Conservation (phyloP, 2,113 vertebrate genomes). For the Cervus canadensis region DNA sequence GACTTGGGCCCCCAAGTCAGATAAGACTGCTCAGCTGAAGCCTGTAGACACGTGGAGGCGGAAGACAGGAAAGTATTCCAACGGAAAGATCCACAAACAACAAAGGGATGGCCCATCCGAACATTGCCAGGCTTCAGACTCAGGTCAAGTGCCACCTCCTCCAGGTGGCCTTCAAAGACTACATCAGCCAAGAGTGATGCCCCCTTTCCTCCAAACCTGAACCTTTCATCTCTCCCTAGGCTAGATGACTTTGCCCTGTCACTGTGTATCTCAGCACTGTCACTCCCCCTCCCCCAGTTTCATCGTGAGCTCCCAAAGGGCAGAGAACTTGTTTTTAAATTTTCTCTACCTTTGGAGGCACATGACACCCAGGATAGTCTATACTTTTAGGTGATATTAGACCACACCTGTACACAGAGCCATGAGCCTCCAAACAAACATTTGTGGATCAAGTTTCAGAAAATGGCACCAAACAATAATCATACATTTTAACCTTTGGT, state of each 20-base stretch:
- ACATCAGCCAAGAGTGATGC: not conserved
- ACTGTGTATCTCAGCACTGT: not conserved
- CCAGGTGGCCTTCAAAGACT: not conserved
- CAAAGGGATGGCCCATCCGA: not conserved
- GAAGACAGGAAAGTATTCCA: not conserved
- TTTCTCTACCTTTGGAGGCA: not conserved
- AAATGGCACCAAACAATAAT: not conserved
- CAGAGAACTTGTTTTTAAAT: not conserved
- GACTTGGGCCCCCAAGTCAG: not conserved
- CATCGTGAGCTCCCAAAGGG: not conserved
- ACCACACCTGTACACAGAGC: not conserved
- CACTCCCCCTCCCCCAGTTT: not conserved
- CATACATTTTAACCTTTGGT: not conserved
- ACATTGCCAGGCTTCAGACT: not conserved
- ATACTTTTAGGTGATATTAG: not conserved
- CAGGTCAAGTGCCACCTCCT: not conserved
- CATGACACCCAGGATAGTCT: not conserved
- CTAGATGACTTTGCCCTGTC: not conserved
- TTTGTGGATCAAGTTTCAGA: not conserved
- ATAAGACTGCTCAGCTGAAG: slow-evolving; percentile 22
- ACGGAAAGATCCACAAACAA: not conserved
- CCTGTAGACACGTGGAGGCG: not conserved
- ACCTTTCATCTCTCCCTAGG: not conserved
- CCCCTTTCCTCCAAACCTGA: not conserved
- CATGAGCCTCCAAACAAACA: not conserved